These are phyloP conservation scores for Micronisus gabar DNA, from an alignment of 2,113 vertebrate genomes.

Conservation along the genomic window DNA sequence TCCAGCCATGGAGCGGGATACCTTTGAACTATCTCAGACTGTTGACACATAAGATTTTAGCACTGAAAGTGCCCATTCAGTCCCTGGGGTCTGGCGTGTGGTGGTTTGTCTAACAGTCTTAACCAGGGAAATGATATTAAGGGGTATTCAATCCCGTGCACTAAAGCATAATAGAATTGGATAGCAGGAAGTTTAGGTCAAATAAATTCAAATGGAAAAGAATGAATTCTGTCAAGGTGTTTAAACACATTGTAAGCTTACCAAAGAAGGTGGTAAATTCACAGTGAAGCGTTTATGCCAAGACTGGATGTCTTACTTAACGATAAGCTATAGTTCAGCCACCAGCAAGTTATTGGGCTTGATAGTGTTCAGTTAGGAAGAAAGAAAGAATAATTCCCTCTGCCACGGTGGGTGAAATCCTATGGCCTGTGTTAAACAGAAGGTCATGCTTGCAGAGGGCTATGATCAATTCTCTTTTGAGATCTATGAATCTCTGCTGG, in stretches of 20 bases:
- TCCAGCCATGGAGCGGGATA: neutral
- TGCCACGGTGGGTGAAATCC: neutral
- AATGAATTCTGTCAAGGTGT: slow-evolving; percentile 8
- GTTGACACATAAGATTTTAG: neutral
- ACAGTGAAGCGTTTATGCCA: neutral
- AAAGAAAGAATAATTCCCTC: slow-evolving; percentile 33
- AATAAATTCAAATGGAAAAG: slow-evolving; percentile 28
- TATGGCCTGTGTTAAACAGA: slow-evolving; percentile 15
- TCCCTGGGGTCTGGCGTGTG: neutral
- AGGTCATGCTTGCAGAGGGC: neutral
- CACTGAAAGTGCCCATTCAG: neutral
- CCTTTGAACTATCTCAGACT: neutral
- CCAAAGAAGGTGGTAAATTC: slow-evolving; percentile 6
- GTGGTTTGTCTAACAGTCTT: neutral
- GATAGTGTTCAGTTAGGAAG: neutral
- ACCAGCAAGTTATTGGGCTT: slow-evolving; percentile 7
- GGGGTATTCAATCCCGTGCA: neutral
- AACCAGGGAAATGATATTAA: neutral
- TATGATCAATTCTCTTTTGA: neutral
- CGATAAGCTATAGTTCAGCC: neutral
- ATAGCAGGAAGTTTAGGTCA: neutral
- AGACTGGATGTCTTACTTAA: neutral
- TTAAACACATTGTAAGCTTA: neutral
- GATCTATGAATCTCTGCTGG: neutral
- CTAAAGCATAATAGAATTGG: neutral